Conservation (phyloP, 2,797 vertebrate genomes). For the Clarias fuscus region DNA sequence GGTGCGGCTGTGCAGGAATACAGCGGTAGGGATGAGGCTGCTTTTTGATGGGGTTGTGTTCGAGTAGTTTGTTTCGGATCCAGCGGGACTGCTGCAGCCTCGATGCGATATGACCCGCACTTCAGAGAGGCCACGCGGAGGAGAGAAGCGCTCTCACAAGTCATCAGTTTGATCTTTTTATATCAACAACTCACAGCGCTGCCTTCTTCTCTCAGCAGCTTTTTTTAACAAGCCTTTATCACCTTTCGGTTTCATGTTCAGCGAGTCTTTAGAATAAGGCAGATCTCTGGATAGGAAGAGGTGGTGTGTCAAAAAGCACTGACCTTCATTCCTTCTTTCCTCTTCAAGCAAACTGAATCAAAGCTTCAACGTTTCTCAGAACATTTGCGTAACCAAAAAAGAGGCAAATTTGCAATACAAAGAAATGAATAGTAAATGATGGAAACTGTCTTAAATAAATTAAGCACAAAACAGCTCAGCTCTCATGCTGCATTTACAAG, state of each 20-base stretch:
- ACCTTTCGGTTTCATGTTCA: constrained; percentile 46
- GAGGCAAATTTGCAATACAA: constrained; percentile 1
- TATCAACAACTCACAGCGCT: constrained; percentile 52
- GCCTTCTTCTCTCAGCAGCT: constrained; percentile 39
- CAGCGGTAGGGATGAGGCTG: constrained; percentile 35
- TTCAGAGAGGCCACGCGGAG: constrained; percentile 55
- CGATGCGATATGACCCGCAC: constrained; percentile 46
- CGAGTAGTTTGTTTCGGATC: constrained; percentile 46
- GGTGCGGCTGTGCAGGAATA: constrained; percentile 42
- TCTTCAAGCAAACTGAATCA: constrained; percentile 43
- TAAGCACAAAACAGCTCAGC: neutral
- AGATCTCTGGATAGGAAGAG: constrained; percentile 37
- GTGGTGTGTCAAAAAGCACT: constrained; percentile 33
- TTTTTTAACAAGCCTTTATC: constrained; percentile 45
- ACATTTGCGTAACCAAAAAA: neutral
- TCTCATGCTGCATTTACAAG: neutral
- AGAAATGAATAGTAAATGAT: neutral
- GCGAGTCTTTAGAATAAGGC: constrained; percentile 34
- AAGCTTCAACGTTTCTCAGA: constrained; percentile 7
- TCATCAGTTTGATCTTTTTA: constrained; percentile 60
- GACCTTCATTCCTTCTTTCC: constrained; percentile 33
- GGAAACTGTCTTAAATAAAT: neutral
- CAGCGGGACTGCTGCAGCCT: constrained; percentile 46
- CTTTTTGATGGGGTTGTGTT: constrained; percentile 52
- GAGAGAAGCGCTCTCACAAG: constrained; percentile 51